phyloP scores from a whole-genome alignment of 35 echinoderm and acorn worm species.

The Patiria miniata region DNA sequence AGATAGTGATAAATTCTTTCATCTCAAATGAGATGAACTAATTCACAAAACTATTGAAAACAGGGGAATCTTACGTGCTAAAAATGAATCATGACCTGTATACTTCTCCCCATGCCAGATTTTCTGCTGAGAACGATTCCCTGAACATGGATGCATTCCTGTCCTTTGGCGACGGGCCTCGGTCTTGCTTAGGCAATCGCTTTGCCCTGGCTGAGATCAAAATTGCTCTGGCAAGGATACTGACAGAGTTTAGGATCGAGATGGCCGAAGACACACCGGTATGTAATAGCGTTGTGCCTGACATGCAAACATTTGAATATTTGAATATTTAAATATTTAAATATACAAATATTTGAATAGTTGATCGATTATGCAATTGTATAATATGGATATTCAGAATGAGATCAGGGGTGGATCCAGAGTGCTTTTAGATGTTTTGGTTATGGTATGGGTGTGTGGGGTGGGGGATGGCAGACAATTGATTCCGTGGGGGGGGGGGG shows the following conservation, averaged over 20 bases:
- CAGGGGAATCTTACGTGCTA: too few species aligned
- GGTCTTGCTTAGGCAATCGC: background rate
- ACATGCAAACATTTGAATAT: background rate
- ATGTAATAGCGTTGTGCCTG: background rate
- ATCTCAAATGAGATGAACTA: too few species aligned
- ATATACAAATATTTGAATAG: background rate
- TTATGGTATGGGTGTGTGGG: background rate
- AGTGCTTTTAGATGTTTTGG: background rate
- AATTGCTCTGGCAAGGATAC: background rate
- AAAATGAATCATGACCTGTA: too few species aligned
- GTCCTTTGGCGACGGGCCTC: background rate
- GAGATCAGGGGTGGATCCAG: background rate
- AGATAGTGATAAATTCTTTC: too few species aligned
- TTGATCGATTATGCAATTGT: background rate
- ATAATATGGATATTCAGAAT: background rate
- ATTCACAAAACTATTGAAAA: too few species aligned
- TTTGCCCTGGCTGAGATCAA: background rate
- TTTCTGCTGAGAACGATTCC: background rate
- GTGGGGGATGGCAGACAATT: background rate
- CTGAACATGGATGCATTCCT: conserved; percentile 11
- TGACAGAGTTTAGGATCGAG: background rate
- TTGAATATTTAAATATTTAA: too few species aligned
- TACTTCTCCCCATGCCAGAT: background rate
- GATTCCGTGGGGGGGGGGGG: background rate
- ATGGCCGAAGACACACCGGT: conserved; percentile 2